Conservation (phyloP, 2,888 invertebrate genomes). For the Ophion ellenae region DNA sequence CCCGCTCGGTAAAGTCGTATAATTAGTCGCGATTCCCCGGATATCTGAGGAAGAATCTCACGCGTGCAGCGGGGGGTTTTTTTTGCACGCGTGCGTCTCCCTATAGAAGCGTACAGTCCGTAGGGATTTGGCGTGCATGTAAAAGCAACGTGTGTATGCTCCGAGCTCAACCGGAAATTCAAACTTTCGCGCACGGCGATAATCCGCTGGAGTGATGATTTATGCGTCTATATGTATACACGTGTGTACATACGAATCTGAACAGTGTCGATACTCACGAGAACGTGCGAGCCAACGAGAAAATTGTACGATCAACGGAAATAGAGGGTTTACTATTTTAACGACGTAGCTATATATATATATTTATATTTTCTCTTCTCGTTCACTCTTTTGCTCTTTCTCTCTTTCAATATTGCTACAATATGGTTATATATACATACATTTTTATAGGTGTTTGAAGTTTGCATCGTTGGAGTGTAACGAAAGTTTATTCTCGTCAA, state of each 20-base stretch:
- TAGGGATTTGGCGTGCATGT: slow-evolving; percentile 2
- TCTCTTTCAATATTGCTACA: background rate
- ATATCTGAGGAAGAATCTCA: slow-evolving; percentile 43
- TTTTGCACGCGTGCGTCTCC: background rate
- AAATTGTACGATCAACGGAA: slow-evolving; percentile 59
- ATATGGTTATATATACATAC: no score
- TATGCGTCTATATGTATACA: slow-evolving; percentile 20
- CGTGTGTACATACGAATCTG: background rate
- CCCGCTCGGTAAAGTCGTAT: background rate
- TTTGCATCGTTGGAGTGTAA: no score
- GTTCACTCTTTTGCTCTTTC: background rate
- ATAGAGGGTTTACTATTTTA: slow-evolving; percentile 62
- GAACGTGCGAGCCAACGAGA: slow-evolving; percentile 23
- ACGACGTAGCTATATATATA: slow-evolving; percentile 24
- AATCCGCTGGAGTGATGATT: slow-evolving; percentile 50
- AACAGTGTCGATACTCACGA: slow-evolving; percentile 5
- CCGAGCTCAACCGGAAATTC: slow-evolving; percentile 54
- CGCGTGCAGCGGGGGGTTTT: background rate
- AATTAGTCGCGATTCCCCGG: slow-evolving; percentile 45
- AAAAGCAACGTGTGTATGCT: slow-evolving; percentile 1
- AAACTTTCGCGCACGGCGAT: slow-evolving; percentile 54
- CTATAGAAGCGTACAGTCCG: background rate
- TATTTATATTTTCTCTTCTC: background rate
- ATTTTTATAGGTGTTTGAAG: no score
- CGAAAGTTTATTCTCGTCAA: no score